These are phyloP conservation scores for Trissonchulus latispiculum DNA, from an alignment of 2,888 invertebrate species.

Conservation along the genomic window DNA sequence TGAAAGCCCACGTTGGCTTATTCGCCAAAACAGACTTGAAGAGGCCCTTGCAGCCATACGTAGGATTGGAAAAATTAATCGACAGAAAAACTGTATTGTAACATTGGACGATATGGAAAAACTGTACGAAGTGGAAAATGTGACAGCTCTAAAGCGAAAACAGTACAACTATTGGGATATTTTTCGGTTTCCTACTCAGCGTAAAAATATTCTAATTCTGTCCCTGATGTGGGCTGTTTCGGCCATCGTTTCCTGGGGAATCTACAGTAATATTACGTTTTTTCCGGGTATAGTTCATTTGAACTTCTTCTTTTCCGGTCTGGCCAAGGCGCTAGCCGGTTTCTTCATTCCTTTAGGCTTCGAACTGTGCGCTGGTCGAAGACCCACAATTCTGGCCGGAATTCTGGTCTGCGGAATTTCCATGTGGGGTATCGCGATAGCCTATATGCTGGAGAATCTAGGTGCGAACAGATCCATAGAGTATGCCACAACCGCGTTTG, in stretches of 20 bases:
- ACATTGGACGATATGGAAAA: background rate
- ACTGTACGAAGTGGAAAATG: background rate
- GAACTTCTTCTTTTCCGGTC: constrained; percentile 11
- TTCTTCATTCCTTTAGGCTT: constrained; percentile 5
- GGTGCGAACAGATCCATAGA: background rate
- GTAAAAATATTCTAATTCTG: background rate
- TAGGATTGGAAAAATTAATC: background rate
- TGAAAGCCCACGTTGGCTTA: constrained; percentile 21
- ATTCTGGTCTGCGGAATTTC: background rate
- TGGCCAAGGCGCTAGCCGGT: constrained; percentile 21
- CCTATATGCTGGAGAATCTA: background rate
- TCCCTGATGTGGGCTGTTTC: constrained; percentile 16
- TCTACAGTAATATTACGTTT: constrained; percentile 9
- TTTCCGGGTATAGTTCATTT: constrained; percentile 14
- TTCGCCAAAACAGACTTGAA: background rate
- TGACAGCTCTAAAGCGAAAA: no score
- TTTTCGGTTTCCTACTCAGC: background rate
- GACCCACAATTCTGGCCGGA: background rate
- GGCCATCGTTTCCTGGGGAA: constrained; percentile 18
- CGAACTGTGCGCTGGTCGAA: constrained; percentile 3
- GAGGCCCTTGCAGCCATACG: background rate
- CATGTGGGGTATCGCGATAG: constrained; percentile 3
- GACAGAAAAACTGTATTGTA: background rate
- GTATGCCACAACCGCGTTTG: background rate
- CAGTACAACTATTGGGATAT: constrained; percentile 12